These are phyloP conservation scores for Muscidifurax raptorellus DNA, from an alignment of 1,140 invertebrate genomes.

Conservation along the genomic window DNA sequence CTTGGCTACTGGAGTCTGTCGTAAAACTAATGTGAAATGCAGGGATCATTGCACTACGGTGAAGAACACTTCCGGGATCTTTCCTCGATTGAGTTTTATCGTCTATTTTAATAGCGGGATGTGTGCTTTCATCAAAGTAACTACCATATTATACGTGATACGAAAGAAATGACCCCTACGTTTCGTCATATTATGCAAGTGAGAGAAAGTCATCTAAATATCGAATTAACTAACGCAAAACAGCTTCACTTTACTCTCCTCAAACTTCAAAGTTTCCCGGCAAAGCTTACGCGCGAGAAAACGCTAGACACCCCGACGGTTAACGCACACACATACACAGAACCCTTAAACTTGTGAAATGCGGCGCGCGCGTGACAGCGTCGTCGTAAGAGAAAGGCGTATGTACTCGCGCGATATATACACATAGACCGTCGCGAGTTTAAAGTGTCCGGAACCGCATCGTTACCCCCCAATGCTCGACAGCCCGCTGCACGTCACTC, in stretches of 20 bases:
- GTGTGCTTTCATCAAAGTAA: no score
- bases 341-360: background rate
- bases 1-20: background rate
- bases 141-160: no score
- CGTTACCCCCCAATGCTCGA: background rate
- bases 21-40: constrained; percentile 4
- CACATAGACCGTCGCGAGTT: background rate
- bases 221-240: no score
- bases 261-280: no score
- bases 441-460: constrained; percentile 29
- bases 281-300: background rate
- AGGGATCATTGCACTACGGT: background rate
- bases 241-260: no score
- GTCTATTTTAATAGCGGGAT: no score
- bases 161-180: no score
- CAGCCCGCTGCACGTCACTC: background rate
- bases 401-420: background rate
- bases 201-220: no score
- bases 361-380: background rate
- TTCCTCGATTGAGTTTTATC: background rate
- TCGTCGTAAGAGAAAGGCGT: background rate
- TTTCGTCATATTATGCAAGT: no score
- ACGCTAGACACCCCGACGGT: background rate
- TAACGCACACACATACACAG: no score
- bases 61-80: background rate